Evolutionary conservation across 2,888 invertebrate genomes (phyloP), one percentile per base, ranked within the genome.

Genomic region (Plutella xylostella): DNA sequence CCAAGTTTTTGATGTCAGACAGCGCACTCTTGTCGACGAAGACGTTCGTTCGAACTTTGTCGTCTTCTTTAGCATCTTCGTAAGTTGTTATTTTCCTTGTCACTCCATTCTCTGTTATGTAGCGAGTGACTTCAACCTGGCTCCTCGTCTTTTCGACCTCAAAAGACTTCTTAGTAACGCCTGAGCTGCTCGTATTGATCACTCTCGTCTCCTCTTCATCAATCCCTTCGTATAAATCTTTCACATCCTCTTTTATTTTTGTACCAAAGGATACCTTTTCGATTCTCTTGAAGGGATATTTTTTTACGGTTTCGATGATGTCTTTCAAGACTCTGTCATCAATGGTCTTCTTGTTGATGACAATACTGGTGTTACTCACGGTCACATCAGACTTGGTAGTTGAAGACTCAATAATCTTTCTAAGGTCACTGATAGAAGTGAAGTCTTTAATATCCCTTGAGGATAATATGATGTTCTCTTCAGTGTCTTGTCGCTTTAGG

Each of bases 241-340:
- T 88, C 14, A 88, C 85, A 55, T 87, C 87, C 56, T 87, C 78
- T 50, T 88, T 87, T 49, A 87, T 77, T 66, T 84, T 87, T 43
- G 84, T 78, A 39, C 87, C 83, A 53, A 85, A 82, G 6, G 85
- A 79, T 33, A 86, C 86, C 57, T 83, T 85, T 51, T 77, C 78
- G 49, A 78, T 86, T 55, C 76, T 70, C 49, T 83, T 83, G 50
- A 83, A 83, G 19, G 83, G 83, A 60, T 83, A 83, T 49, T 82
- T 83, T 52, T 79, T 80, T 14, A 83, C 83, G 2, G 83, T 82
- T 31, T 83, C 83, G 45, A 83, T 79, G 42, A 83, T 83, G 56
- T 83, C 83, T 56, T 79, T 80, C 31, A 83, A 52, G 42, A 83
- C 68, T 50, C 68, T 66, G 45, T 83, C 83, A 46, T 83, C 82